Evolutionary conservation across 2,888 invertebrate genomes (phyloP).

Genomic region (Chrysolina americana): DNA sequence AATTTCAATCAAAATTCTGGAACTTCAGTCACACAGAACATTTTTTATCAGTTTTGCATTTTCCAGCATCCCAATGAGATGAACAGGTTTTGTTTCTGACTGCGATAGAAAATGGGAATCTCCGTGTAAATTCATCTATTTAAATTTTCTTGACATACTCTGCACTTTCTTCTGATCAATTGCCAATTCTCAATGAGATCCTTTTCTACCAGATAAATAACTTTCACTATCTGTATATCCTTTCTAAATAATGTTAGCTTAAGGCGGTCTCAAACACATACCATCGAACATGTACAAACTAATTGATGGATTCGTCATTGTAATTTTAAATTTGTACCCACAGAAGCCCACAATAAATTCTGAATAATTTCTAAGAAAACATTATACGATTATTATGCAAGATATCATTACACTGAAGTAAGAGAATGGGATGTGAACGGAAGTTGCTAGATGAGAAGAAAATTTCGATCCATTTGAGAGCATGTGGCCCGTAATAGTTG

Average conservation of each 20-base stretch:
- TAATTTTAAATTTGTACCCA: constrained; percentile 6
- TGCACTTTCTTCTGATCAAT: constrained; percentile 44
- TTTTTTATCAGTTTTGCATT: no score
- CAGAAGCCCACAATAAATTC: constrained; percentile 7
- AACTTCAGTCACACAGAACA: no score
- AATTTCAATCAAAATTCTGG: no score
- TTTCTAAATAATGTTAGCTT: constrained; percentile 46
- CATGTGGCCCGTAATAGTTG: no score
- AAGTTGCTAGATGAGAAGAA: constrained; percentile 6
- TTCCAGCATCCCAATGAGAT: no score
- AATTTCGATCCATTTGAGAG: neutral
- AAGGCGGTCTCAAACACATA: constrained; percentile 34
- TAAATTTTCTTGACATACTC: constrained; percentile 33
- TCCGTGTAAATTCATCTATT: constrained; percentile 8
- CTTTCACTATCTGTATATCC: constrained; percentile 45
- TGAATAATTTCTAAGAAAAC: neutral
- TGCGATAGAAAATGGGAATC: neutral
- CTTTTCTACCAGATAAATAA: constrained; percentile 35
- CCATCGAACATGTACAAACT: constrained; percentile 16
- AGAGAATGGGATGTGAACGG: constrained; percentile 7
- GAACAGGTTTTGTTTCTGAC: no score
- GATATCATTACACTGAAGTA: neutral
- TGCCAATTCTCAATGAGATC: constrained; percentile 34
- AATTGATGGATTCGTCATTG: constrained; percentile 1
- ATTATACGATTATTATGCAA: neutral